Evolutionary conservation across 2,888 invertebrate species (phyloP).

Genomic region (Cosmia trapezina): DNA sequence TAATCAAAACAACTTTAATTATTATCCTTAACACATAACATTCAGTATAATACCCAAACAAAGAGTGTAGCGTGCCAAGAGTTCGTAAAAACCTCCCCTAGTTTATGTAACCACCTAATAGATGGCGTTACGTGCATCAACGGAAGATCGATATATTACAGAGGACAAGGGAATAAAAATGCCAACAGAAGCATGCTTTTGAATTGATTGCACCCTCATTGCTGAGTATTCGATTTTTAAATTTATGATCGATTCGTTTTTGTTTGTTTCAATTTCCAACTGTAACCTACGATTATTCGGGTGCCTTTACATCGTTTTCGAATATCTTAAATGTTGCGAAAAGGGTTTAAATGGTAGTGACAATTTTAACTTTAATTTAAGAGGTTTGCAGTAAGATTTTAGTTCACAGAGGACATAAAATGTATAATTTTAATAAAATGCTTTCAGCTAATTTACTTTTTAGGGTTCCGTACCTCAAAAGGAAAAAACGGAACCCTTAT

Average conservation of each 20-base stretch:
- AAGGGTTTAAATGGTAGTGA: not conserved
- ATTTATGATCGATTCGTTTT: not conserved
- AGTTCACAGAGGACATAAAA: not conserved
- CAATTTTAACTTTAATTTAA: no score
- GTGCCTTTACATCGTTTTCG: not conserved
- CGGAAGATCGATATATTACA: slow-evolving; percentile 59
- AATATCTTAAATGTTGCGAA: not conserved
- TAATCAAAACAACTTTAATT: slow-evolving; percentile 54
- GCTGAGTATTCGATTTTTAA: slow-evolving; percentile 14
- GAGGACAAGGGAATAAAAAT: slow-evolving; percentile 42
- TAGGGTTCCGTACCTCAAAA: no score
- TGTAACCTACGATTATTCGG: not conserved
- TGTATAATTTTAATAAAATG: not conserved
- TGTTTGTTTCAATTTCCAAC: not conserved
- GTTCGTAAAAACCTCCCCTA: slow-evolving; percentile 53
- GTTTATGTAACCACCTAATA: slow-evolving; percentile 61
- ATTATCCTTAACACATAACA: slow-evolving; percentile 24
- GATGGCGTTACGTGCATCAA: slow-evolving; percentile 70
- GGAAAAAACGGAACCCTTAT: no score
- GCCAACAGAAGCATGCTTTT: slow-evolving; percentile 8
- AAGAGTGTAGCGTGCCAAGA: slow-evolving; percentile 56
- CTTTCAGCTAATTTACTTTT: slow-evolving; percentile 14
- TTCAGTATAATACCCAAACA: slow-evolving; percentile 43
- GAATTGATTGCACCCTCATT: slow-evolving; percentile 21
- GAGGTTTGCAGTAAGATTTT: not conserved